Base-by-base conservation (phyloP, 2,113 vertebrate species). In the Clupea harengus region DNA sequence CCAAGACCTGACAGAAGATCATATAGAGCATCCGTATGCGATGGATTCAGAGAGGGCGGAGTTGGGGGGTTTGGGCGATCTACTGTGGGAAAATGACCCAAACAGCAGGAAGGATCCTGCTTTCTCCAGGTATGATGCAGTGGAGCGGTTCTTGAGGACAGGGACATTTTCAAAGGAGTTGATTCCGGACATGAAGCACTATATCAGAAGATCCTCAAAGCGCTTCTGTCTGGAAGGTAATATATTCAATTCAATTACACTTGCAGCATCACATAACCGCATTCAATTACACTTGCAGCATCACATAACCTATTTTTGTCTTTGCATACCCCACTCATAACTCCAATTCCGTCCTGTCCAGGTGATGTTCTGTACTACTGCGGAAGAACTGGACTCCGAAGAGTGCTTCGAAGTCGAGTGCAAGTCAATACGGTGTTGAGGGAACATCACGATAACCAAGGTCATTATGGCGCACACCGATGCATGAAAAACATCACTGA, bases 331-430 rank as follows among this genome's bases (percentile, higher is more conserved):
- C n/a, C n/a, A n/a, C n/a, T n/a, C 39, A 39, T 39, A 45, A 15
- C 47, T 20, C 2, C 83, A 49, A 85, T 92, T 86, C 67, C 83
- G 45, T 67, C 49, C 50, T 72, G 64, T 32, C 4, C 17, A 94
- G 93, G 92, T 22, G 93, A 92, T 47, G 87, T 89, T 22, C 87
- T 94, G 89, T 90, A 91, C 90, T 93, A 93, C 89, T 91, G 87
- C 0, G 84, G 89, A 1, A 89, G 89, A 7, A 89, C 89, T 82
- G 90, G 85, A 5, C 88, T 86, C 13, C 52, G 92, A 50, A 87
- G 84, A 85, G 93, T 94, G 45, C 90, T 92, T 0, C 91, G 93
- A 78, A 92, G 88, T 90, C 88, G 90, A 86, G 90, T 93, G 45
- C 91, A 94, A 87, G 91, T 94, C 0, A 92, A 91, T 81, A 86